A percentile compares a stretch with the other conserved stretches of the same genome.
These are phyloP conservation scores for Paradisaea rubra DNA, from an alignment of 2,113 vertebrate genomes.

Conservation along the genomic window DNA sequence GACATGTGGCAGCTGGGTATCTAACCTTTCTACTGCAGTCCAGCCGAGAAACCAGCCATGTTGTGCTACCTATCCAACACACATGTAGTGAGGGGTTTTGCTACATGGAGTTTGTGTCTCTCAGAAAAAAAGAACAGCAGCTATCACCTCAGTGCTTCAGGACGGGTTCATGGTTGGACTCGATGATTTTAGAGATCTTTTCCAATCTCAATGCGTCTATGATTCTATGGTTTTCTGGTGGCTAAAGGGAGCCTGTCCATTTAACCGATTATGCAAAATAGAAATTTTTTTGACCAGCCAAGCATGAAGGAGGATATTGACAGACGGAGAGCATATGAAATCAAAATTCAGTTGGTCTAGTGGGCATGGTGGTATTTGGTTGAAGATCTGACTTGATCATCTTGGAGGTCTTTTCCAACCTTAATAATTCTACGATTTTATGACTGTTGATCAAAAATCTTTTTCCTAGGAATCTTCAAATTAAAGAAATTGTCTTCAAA, in stretches of 20 bases:
- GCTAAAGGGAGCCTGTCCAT: neutral
- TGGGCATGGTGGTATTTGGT: neutral
- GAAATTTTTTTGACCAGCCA: neutral
- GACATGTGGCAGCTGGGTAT: neutral
- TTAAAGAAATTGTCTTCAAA: neutral
- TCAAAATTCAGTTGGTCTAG: neutral
- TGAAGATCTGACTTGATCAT: neutral
- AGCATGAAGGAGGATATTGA: neutral
- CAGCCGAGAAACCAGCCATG: neutral
- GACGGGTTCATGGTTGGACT: too few species aligned
- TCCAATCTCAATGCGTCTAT: too few species aligned
- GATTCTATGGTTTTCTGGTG: neutral
- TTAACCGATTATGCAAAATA: neutral
- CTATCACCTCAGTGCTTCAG: neutral
- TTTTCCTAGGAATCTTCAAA: neutral
- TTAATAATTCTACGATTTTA: neutral
- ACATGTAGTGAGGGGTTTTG: rapidly evolving
- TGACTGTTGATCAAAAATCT: neutral
- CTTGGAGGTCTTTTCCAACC: neutral
- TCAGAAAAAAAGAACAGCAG: neutral
- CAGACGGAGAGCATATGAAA: neutral
- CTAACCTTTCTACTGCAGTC: neutral
- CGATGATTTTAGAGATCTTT: neutral
- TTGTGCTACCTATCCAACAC: neutral
- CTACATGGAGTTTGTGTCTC: neutral